Base-by-base conservation (phyloP, 1,140 invertebrate genomes). In the Choristoneura fumiferana region DNA sequence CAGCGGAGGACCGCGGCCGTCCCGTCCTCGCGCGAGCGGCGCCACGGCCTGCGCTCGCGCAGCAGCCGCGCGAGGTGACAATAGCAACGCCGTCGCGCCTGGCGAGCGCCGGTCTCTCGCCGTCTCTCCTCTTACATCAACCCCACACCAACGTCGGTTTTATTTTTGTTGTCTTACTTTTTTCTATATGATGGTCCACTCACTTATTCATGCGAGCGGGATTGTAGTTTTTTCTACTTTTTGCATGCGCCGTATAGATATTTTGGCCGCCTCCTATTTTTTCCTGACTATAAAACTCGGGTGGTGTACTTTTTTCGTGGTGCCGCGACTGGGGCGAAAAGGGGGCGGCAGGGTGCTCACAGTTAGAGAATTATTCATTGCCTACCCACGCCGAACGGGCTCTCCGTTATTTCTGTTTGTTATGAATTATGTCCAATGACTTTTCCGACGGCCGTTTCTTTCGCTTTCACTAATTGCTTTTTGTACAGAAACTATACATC, bases 331-430 rank as follows among this genome's bases (percentile, higher is more conserved):
- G 72, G 71, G 61, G 69, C 67, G 78, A 58, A 18, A 49, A 49
- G 58, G 73, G 73, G 74, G 74, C 33, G 72, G 76, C 33, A 75
- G 81, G 81, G 81, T 81, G 84, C 81, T 84, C 78, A 80, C 83
- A 81, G 81, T 84, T 84, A 81, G 81, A 77, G 82, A 88, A 88
- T 87, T 88, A 88, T 88, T 87, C 84, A 88, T 88, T 84, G 85
- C 83, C 84, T 81, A 83, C 85, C 84, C 81, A 67, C 81, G 73
- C 81, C 79, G 75, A 82, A 85, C 79, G 69, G 78, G 79, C 80
- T 85, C 85, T 79, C 78, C 80, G 82, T 87, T 87, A 87, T 85
- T 88, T 85, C 76, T 87, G 80, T 87, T 89, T 85, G 84, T 84
- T 89, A 87, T 89, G 81, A 89, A 87, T 86, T 86, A 89, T 87